These are phyloP conservation scores for Solen grandis DNA, from an alignment of 1,140 invertebrate species.

Conservation along the genomic window DNA sequence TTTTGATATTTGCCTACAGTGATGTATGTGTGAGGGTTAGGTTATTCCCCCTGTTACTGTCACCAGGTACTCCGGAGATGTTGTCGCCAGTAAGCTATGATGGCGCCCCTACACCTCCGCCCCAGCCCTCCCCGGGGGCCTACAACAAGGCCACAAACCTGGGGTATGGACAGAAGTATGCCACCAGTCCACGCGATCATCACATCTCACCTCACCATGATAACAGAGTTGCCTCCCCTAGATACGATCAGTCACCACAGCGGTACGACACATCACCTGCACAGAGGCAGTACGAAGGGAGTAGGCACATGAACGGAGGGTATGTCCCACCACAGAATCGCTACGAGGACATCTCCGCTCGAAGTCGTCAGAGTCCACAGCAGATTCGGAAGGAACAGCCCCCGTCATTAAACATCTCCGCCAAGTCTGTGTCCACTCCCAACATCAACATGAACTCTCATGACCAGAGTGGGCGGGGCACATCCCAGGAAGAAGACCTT, in stretches of 20 bases:
- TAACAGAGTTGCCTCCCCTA: constrained; percentile 20
- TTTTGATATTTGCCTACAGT: too few relatives aligned
- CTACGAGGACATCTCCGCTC: constrained; percentile 9
- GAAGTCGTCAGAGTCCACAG: constrained; percentile 36
- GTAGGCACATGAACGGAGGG: constrained; percentile 44
- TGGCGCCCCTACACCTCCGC: constrained; percentile 74
- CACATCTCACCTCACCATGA: background rate
- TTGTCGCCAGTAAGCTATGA: constrained; percentile 74
- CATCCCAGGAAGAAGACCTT: constrained; percentile 50
- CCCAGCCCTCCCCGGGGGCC: constrained; percentile 76
- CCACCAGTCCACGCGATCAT: constrained; percentile 31
- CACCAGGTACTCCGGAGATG: constrained; percentile 78
- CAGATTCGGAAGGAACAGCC: constrained; percentile 44
- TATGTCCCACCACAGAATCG: constrained; percentile 26
- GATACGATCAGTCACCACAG: constrained; percentile 8
- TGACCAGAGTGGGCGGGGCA: constrained; percentile 8
- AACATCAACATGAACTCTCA: constrained; percentile 25
- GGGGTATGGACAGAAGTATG: constrained; percentile 20
- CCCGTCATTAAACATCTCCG: constrained; percentile 42
- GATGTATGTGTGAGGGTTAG: too few relatives aligned
- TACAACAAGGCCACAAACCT: constrained; percentile 62
- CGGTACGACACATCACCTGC: background rate
- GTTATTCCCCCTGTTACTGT: too few relatives aligned
- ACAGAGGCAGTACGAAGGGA: background rate
- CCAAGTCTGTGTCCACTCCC: constrained; percentile 34